A percentile compares a stretch with the other conserved stretches of the same genome.
phyloP scores from a whole-genome alignment of 92 coral and sea anemone species.

The Metridium senile region DNA sequence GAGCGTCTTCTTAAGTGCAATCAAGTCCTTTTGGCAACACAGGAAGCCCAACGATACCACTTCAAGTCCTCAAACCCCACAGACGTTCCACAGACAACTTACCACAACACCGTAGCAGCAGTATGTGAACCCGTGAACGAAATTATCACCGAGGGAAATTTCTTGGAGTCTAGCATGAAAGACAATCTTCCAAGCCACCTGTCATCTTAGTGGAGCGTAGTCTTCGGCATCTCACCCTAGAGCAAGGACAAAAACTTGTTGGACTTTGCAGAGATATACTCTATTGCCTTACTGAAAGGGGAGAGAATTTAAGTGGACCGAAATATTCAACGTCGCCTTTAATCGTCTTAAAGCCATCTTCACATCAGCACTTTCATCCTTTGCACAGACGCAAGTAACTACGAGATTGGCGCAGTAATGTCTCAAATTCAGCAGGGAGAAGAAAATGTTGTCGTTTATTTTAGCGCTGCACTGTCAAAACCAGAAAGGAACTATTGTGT shows the following conservation, averaged over 20 bases:
- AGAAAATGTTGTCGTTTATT: constrained; percentile 23
- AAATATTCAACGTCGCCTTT: constrained; percentile 24
- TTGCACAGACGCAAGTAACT: constrained; percentile 41
- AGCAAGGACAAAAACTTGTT: background rate
- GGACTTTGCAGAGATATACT: constrained; percentile 11
- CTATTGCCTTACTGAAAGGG: constrained; percentile 20
- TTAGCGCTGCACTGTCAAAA: constrained; percentile 19
- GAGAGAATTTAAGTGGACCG: constrained; percentile 34
- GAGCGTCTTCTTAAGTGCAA: too few species aligned
- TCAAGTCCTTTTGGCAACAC: constrained; percentile 49
- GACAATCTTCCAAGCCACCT: too few species aligned
- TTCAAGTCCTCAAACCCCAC: constrained; percentile 52
- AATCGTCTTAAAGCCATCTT: constrained; percentile 21
- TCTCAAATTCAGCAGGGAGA: constrained; percentile 35
- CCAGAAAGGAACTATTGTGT: constrained; percentile 42
- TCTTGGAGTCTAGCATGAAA: background rate
- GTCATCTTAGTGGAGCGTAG: constrained; percentile 24
- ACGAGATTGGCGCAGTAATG: constrained; percentile 27
- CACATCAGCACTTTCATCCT: constrained; percentile 20
- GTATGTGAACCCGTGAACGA: constrained; percentile 43
- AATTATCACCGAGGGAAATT: background rate
- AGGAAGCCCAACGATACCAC: constrained; percentile 26
- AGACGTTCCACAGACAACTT: constrained; percentile 35
- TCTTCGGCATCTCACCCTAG: background rate
- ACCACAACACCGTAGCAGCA: constrained; percentile 53